phyloP scores from a whole-genome alignment of 1,140 invertebrate species.

The Drosophila ironensis region DNA sequence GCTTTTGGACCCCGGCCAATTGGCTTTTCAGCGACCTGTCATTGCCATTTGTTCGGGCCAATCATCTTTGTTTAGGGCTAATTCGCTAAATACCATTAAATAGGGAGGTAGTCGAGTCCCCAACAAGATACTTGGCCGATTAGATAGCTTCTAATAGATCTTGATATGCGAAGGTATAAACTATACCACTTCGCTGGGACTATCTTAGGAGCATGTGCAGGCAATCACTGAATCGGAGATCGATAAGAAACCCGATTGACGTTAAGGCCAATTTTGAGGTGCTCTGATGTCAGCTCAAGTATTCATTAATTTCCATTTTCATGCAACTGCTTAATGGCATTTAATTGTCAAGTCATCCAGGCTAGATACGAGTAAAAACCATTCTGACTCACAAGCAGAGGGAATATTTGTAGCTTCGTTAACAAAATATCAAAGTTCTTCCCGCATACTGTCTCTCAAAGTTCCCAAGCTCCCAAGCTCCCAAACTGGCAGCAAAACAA shows the following conservation, averaged over 20 bases:
- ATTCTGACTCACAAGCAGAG: constrained; percentile 3
- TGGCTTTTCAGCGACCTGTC: constrained; percentile 50
- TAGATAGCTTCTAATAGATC: not conserved
- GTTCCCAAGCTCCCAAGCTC: too few species aligned
- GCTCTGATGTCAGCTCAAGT: constrained; percentile 8
- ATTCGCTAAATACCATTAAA: constrained; percentile 1
- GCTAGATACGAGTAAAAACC: not conserved
- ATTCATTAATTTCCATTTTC: too few species aligned
- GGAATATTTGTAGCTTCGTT: not conserved
- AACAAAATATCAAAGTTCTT: too few species aligned
- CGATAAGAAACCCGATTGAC: constrained; percentile 21
- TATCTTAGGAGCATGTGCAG: too few species aligned
- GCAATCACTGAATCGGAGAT: too few species aligned
- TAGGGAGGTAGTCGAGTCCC: too few species aligned
- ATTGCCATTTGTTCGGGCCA: constrained; percentile 12
- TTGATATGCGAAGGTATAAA: constrained; percentile 21
- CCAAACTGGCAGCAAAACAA: not conserved
- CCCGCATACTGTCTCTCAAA: too few species aligned
- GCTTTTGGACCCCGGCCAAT: constrained; percentile 44
- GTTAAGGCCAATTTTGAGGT: too few species aligned
- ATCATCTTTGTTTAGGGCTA: constrained; percentile 10
- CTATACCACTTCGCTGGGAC: too few species aligned
- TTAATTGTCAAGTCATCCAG: not conserved
- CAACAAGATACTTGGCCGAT: not conserved
- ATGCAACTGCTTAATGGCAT: not conserved